Conservation (phyloP, 2,113 vertebrate genomes). For the Choloepus hoffmanni region DNA sequence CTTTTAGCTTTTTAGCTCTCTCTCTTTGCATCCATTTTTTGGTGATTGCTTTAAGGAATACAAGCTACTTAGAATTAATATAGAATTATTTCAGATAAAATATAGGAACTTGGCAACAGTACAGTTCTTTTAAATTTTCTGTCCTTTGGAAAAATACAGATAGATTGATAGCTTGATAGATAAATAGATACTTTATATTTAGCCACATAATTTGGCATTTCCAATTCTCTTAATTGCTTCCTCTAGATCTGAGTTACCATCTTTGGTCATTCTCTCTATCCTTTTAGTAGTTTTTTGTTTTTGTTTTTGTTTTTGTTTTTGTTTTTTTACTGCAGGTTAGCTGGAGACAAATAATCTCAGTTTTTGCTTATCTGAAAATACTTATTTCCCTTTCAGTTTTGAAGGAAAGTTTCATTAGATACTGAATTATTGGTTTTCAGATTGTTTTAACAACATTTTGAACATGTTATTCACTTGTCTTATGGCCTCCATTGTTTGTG, state of each 20-base stretch:
- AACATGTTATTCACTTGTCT: background rate
- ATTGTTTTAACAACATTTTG: background rate
- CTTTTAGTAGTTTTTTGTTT: no score
- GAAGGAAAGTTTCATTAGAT: background rate
- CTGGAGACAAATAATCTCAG: background rate
- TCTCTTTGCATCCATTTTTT: background rate
- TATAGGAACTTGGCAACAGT: background rate
- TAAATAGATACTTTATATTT: background rate
- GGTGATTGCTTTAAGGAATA: background rate
- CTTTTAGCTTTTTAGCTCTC: background rate
- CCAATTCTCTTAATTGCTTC: background rate
- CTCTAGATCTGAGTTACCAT: background rate
- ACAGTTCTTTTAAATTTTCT: background rate
- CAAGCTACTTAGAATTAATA: background rate
- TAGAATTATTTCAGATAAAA: background rate
- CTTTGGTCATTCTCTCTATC: background rate
- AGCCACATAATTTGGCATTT: background rate
- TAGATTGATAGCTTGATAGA: background rate
- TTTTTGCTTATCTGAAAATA: background rate
- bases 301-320: no score
- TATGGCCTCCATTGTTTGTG: background rate
- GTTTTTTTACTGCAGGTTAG: background rate
- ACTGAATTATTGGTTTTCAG: background rate
- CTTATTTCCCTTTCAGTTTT: background rate
- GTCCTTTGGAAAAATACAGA: background rate